Base-by-base conservation (phyloP, 2,888 invertebrate genomes). In the Athripsodes cinereus region DNA sequence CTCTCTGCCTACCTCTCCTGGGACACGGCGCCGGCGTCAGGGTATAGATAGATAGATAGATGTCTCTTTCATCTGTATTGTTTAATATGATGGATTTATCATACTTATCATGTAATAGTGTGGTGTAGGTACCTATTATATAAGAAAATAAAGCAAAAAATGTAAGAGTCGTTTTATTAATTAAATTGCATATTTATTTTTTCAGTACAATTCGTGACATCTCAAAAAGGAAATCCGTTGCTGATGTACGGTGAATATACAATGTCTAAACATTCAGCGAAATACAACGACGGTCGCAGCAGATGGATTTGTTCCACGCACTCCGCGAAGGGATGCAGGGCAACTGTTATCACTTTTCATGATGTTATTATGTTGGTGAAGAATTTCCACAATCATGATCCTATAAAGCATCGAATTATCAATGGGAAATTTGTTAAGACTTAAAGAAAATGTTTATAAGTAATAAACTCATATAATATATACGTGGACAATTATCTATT, bases 331-430 rank as follows among this genome's bases (percentile, higher is more conserved):
- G 51, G 60, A 22, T 62, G 62, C 35, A n/a, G n/a, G 16, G 59
- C 57, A 2, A 31, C 26, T 11, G 58, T 53, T 2, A 11, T 35
- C 35, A 56, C 56, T 3, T 10, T 13, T 8, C n/a, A 56, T 13
- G 34, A 58, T 16, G 16, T 10, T 22, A 18, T 62, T n/a, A 16
- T 53, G 2, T 46, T 47, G n/a, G 26, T 34, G 1, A 53, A 21
- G 18, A 46, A 56, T 40, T 16, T 22, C 2, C 62, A 62, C 51
- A 62, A 53, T 22, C 62, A 62, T 16, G 22, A 18, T 3, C 44
- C 62, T 2, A 54, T 49, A 2, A 60, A 46, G 22, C 53, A 50
- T 26, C 3, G 18, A 2, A 50, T 22, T 2, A 21, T 50, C 22
- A 50, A 50, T 16, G 50, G 50, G 8, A 50, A 26, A 22, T 50